phyloP scores from a whole-genome alignment of 2,888 invertebrate species.

The Cantharis rustica region DNA sequence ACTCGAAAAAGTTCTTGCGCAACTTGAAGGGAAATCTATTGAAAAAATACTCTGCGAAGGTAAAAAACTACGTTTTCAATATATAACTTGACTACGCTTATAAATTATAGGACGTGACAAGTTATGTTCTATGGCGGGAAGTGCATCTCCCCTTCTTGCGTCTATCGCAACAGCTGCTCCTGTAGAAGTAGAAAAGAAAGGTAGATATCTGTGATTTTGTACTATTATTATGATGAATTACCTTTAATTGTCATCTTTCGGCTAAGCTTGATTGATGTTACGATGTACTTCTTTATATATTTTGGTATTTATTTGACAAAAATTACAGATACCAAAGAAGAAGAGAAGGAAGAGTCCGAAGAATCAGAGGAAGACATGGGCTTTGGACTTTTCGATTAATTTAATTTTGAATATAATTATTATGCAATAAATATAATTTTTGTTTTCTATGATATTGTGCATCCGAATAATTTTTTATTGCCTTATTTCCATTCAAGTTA shows the following conservation, averaged over 20 bases:
- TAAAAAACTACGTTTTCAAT: background rate
- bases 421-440: background rate
- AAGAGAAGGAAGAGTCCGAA: constrained; percentile 85
- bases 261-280: constrained; percentile 61
- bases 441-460: too few species aligned
- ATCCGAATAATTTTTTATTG: too few species aligned
- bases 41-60: constrained; percentile 83
- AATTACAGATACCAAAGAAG: constrained; percentile 77
- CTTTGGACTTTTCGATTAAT: constrained; percentile 92
- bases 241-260: constrained; percentile 61
- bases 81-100: background rate
- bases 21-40: constrained; percentile 89
- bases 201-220: constrained; percentile 51
- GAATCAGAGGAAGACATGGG: constrained; percentile 99
- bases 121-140: constrained; percentile 90
- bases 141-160: constrained; percentile 56
- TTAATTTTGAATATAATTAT: constrained; percentile 25
- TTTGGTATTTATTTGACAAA: constrained; percentile 10
- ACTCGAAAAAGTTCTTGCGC: constrained; percentile 81
- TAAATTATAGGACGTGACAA: constrained; percentile 76
- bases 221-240: constrained; percentile 47
- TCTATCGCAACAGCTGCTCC: constrained; percentile 59
- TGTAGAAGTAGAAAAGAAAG: constrained; percentile 71
- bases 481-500: too few species aligned
- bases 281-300: constrained; percentile 44